A percentile compares a stretch with the other conserved stretches of the same genome.
These are phyloP conservation scores for Salpingus planirostris DNA, from an alignment of 2,888 invertebrate genomes.

Conservation along the genomic window DNA sequence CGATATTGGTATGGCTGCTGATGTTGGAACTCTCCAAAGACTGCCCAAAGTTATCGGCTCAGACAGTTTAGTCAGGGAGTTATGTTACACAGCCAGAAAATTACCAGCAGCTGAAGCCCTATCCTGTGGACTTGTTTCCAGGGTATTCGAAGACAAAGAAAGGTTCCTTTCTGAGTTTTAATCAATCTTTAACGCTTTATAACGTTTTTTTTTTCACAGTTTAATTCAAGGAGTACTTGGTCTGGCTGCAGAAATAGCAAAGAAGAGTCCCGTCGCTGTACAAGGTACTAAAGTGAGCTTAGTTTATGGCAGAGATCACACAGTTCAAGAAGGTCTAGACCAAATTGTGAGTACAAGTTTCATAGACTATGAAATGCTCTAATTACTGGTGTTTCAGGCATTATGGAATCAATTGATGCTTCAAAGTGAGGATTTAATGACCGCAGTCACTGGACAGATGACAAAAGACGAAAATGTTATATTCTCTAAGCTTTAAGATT, in stretches of 20 bases:
- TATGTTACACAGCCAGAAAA: slow-evolving; percentile 79
- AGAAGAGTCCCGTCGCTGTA: slow-evolving; percentile 89
- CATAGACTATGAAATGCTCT: slow-evolving; percentile 10
- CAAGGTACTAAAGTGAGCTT: slow-evolving; percentile 82
- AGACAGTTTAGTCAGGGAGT: slow-evolving; percentile 76
- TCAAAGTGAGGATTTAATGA: slow-evolving; percentile 82
- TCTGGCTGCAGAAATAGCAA: slow-evolving; percentile 71
- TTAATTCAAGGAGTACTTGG: slow-evolving; percentile 64
- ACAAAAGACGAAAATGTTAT: slow-evolving; percentile 61
- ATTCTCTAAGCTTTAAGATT: slow-evolving; percentile 68
- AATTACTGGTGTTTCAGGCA: slow-evolving; percentile 61
- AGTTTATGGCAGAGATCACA: slow-evolving; percentile 80
- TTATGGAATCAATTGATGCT: slow-evolving; percentile 76
- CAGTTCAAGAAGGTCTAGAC: slow-evolving; percentile 79
- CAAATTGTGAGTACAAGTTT: slow-evolving; percentile 87
- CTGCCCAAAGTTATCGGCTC: slow-evolving; percentile 86
- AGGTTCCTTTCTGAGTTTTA: slow-evolving; percentile 41
- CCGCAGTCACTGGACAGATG: slow-evolving; percentile 67
- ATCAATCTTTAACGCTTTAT: neutral
- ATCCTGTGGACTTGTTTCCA: slow-evolving; percentile 73
- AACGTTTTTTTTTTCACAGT: slow-evolving; percentile 37
- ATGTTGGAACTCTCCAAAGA: slow-evolving; percentile 89
- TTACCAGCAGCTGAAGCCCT: slow-evolving; percentile 74
- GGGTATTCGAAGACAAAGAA: slow-evolving; percentile 59
- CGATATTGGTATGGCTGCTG: slow-evolving; percentile 84